phyloP scores from a whole-genome alignment of 2,797 vertebrate species.

The Saxicola maurus region DNA sequence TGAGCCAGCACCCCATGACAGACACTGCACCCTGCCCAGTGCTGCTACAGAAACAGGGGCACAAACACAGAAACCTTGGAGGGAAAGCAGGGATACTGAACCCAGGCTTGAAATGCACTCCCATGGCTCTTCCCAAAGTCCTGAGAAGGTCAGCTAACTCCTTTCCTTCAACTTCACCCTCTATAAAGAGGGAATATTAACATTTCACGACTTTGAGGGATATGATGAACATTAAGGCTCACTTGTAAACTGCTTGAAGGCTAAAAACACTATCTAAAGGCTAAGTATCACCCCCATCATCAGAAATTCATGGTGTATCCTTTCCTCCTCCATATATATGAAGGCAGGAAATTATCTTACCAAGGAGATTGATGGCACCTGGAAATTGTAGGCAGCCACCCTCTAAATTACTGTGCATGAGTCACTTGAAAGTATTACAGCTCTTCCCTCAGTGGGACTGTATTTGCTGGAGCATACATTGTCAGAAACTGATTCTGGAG shows the following conservation, averaged over 20 bases:
- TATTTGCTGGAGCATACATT: background rate
- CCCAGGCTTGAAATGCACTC: background rate
- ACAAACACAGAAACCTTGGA: background rate
- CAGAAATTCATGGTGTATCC: slow-evolving; percentile 14
- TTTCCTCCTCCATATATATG: background rate
- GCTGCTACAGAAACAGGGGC: background rate
- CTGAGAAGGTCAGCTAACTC: background rate
- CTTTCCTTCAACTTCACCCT: background rate
- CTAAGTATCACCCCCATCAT: background rate
- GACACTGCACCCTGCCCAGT: background rate
- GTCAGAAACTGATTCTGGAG: background rate
- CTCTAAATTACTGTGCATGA: slow-evolving; percentile 33
- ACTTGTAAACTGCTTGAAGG: background rate
- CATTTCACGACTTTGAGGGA: background rate
- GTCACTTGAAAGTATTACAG: background rate
- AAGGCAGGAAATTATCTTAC: slow-evolving; percentile 44
- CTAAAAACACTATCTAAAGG: background rate
- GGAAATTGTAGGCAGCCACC: slow-evolving; percentile 34
- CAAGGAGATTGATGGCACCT: slow-evolving; percentile 23
- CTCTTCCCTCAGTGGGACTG: background rate
- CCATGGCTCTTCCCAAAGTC: background rate
- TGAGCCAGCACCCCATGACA: background rate
- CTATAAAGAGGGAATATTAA: background rate
- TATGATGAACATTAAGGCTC: background rate
- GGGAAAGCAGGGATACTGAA: background rate